Evolutionary conservation across 2,888 invertebrate genomes (phyloP), one percentile per base, ranked within the genome.

Genomic region (Drosophila demipolita): DNA sequence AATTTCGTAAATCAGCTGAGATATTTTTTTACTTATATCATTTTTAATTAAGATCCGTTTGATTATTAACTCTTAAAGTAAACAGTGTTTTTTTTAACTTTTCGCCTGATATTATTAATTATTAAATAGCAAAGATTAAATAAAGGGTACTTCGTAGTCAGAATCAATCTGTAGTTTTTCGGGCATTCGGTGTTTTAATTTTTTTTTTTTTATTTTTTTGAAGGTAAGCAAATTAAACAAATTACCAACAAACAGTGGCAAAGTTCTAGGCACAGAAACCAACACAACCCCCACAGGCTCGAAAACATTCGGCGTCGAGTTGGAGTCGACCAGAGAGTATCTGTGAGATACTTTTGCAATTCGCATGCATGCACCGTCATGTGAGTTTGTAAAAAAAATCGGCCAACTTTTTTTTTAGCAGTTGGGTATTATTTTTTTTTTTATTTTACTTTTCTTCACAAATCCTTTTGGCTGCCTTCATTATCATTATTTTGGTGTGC

Each of bases 151-250:
- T 42, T 45, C 1, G 0, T 0, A 50, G 79, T 55, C 54, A 38
- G 33, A 48, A 1, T 12, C 8, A 1, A 0, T 0, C 11, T 12
- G 8, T 12, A 36, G 1, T 1, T 12, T 26, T 42, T 26, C n/a
- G 2, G 5, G 3, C 3, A 15, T 66, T 65, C 20, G 4, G 2
- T 36, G 17, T 49, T 33, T 9, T 48, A 38, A 36, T 20, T 48
- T 20, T 60, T 23, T 20, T 48, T 20, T 60, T 23, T 7, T 12
- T 53, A 68, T 71, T 62, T 74, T 57, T 60, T 69, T 65, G 62
- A 78, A 79, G 78, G 82, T 76, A 89, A 80, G 87, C 88, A 89
- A 87, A 87, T 87, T 87, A 87, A 87, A 87, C 87, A 87, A 89
- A 87, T 87, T 87, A 87, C 87, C 72, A 78, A 73, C 79, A 79